Evolutionary conservation across 2,797 vertebrate genomes (phyloP).

Genomic region (Menidia menidia): DNA sequence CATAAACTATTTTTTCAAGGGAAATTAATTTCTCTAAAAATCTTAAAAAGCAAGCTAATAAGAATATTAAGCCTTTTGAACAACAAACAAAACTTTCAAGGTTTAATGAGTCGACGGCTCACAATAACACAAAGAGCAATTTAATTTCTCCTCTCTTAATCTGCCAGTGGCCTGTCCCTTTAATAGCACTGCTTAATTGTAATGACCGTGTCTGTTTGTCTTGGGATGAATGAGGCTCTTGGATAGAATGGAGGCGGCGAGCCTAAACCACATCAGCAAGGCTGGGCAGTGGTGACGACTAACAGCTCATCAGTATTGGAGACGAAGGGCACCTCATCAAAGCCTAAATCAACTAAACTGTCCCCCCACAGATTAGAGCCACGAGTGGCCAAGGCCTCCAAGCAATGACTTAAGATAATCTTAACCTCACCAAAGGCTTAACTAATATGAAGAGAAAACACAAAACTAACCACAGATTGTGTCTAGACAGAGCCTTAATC

Average conservation of each 20-base stretch:
- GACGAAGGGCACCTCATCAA: conserved; percentile 73
- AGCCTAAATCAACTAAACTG: conserved; percentile 75
- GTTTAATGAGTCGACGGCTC: conserved; percentile 59
- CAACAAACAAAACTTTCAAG: conserved; percentile 59
- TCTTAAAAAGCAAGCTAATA: conserved; percentile 42
- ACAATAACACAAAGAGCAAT: conserved; percentile 60
- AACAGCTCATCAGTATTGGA: conserved; percentile 77
- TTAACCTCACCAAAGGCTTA: conserved; percentile 72
- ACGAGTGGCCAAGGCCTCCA: conserved; percentile 63
- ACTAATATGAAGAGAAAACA: conserved; percentile 78
- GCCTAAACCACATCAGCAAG: conserved; percentile 71
- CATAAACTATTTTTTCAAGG: conserved; percentile 38
- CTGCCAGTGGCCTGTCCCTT: conserved; percentile 72
- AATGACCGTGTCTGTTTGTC: conserved; percentile 78
- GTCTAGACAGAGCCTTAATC: conserved; percentile 76
- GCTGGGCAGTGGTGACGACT: conserved; percentile 71
- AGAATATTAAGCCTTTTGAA: conserved; percentile 39
- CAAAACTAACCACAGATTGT: conserved; percentile 71
- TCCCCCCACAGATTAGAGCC: conserved; percentile 74
- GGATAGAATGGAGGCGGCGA: conserved; percentile 69
- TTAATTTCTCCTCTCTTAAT: conserved; percentile 73
- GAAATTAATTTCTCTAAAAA: conserved; percentile 35
- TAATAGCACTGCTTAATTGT: conserved; percentile 80
- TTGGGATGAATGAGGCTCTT: conserved; percentile 75
- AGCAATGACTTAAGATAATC: conserved; percentile 70